Evolutionary conservation across 2,888 invertebrate species (phyloP).

Genomic region (Caenorhabditis panamensis): DNA sequence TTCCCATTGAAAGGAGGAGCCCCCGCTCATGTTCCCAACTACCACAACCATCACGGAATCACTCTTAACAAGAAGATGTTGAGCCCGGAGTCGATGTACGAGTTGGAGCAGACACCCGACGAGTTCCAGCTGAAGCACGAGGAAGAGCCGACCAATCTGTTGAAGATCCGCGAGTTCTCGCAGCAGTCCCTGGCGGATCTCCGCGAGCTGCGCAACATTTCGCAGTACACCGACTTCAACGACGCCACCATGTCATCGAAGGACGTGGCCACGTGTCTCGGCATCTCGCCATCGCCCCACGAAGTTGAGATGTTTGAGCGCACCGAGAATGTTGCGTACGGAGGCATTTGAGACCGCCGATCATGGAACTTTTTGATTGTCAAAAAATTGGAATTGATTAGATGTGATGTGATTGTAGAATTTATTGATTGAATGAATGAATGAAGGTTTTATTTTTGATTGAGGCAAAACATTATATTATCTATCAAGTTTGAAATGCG

Average conservation of each 20-base stretch:
- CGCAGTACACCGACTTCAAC: constrained; percentile 37
- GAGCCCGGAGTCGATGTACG: constrained; percentile 53
- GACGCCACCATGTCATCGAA: constrained; percentile 9
- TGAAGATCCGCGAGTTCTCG: too few relatives aligned
- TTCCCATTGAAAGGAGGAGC: too few relatives aligned
- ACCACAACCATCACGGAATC: not conserved
- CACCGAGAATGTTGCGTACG: constrained; percentile 50
- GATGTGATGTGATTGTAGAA: not conserved
- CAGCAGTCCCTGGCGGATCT: too few relatives aligned
- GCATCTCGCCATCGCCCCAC: too few relatives aligned
- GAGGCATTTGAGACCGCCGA: constrained; percentile 30
- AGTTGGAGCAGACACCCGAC: constrained; percentile 27
- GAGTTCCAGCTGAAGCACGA: too few relatives aligned
- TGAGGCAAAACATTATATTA: too few relatives aligned
- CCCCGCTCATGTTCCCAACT: too few relatives aligned
- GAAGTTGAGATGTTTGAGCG: constrained; percentile 41
- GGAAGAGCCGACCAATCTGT: too few relatives aligned
- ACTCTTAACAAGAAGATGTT: constrained; percentile 54
- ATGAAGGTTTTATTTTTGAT: too few relatives aligned
- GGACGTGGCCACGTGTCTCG: constrained; percentile 46
- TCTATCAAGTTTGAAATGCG: too few relatives aligned
- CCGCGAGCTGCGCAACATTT: too few relatives aligned
- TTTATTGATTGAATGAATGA: not conserved
- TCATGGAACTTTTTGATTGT: not conserved
- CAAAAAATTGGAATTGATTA: not conserved